Evolutionary conservation across 2,888 invertebrate species (phyloP).

Genomic region (Neoaliturus tenellus): DNA sequence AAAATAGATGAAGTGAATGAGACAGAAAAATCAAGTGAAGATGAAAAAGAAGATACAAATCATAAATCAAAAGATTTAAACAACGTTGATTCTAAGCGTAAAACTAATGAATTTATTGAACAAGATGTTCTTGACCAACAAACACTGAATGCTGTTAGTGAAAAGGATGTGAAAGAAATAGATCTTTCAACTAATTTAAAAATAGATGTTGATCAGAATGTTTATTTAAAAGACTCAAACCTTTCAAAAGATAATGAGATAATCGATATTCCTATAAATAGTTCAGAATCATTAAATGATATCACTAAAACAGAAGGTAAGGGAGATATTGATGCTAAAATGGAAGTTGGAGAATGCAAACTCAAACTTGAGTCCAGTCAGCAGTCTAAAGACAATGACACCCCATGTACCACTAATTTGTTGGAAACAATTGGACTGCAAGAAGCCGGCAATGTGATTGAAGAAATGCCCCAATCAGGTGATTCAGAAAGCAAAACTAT

Average conservation of each 20-base stretch:
- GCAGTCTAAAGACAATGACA: not conserved
- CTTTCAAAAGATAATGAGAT: not conserved
- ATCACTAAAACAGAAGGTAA: not conserved
- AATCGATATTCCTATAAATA: not conserved
- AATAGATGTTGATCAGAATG: not conserved
- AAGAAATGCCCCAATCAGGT: too few species aligned
- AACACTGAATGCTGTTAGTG: not conserved
- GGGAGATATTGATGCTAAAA: not conserved
- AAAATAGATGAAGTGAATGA: slow-evolving; percentile 25
- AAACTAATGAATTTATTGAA: not conserved
- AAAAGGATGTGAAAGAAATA: not conserved
- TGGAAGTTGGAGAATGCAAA: not conserved
- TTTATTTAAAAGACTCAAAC: not conserved
- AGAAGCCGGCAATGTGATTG: not conserved
- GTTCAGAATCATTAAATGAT: not conserved
- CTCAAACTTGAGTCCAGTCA: not conserved
- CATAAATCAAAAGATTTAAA: not conserved
- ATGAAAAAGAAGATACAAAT: not conserved
- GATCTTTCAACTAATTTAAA: not conserved
- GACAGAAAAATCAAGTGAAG: not conserved
- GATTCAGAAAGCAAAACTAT: too few species aligned
- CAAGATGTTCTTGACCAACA: not conserved
- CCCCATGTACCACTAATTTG: too few species aligned
- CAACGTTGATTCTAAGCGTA: not conserved
- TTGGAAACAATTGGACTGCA: not conserved